Percentiles rank a stretch among this genome's conserved stretches.
Conservation (phyloP, 2,797 vertebrate species). For the Darevskia nairensis region DNA sequence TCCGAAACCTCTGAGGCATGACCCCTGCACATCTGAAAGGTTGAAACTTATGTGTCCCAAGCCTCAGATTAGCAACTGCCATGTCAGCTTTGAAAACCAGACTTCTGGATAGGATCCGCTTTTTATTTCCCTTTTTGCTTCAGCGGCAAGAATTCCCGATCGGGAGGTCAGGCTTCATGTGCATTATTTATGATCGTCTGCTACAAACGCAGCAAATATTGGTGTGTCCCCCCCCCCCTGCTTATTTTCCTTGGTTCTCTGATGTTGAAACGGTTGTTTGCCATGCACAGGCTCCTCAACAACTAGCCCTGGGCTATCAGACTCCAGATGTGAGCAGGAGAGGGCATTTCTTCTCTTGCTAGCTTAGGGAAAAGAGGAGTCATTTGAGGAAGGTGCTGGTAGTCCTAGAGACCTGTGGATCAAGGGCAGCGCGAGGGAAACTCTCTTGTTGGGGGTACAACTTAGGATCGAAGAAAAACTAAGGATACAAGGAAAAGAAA, state of each 20-base stretch:
- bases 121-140: conserved; percentile 45
- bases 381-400: background rate
- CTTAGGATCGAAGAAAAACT: too few relatives aligned
- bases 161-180: conserved; percentile 33
- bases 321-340: background rate
- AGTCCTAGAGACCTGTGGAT: background rate
- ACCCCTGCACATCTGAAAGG: background rate
- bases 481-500: too few relatives aligned
- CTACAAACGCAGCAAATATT: conserved; percentile 32
- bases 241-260: conserved; percentile 14
- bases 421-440: background rate
- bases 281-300: conserved; percentile 17
- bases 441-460: background rate
- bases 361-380: background rate
- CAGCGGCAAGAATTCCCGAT: conserved; percentile 32
- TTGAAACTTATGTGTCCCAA: conserved; percentile 7
- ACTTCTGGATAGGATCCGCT: conserved; percentile 39
- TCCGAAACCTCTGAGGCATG: background rate
- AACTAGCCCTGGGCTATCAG: conserved; percentile 19
- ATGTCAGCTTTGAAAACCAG: conserved; percentile 14
- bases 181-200: conserved; percentile 43
- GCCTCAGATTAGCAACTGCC: conserved; percentile 19
- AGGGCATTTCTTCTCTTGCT: background rate
- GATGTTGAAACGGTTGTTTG: conserved; percentile 56
- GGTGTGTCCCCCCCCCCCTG: background rate